These are phyloP conservation scores for Scomber scombrus DNA, from an alignment of 2,113 vertebrate genomes.

Conservation along the genomic window DNA sequence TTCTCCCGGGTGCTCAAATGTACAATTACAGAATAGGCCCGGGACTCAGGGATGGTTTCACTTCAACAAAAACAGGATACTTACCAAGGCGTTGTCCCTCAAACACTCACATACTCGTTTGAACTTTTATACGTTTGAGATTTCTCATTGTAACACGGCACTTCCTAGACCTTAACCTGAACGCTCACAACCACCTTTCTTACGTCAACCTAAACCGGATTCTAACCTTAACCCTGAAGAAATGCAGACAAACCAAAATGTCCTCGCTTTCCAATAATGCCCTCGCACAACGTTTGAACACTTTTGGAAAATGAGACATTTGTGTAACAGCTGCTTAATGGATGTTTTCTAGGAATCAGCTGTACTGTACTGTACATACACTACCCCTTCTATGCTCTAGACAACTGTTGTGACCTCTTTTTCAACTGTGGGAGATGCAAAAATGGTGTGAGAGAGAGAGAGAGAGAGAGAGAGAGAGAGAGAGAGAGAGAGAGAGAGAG, in stretches of 20 bases:
- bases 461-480: no score
- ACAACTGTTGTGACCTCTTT: no score
- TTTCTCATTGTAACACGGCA: no score
- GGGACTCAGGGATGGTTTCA: slow-evolving; percentile 23
- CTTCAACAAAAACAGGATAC: slow-evolving; percentile 68
- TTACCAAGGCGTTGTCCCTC: slow-evolving; percentile 38
- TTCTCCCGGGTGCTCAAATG: slow-evolving; percentile 23
- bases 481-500: no score
- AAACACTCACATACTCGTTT: slow-evolving; percentile 9
- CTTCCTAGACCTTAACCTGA: background rate
- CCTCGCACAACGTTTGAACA: no score
- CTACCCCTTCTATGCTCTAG: no score
- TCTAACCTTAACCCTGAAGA: background rate
- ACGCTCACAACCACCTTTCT: background rate
- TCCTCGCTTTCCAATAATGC: background rate
- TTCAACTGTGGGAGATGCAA: no score
- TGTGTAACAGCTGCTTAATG: no score
- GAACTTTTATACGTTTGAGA: background rate
- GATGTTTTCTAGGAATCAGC: slow-evolving; percentile 1
- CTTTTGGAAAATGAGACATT: no score
- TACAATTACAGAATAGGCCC: slow-evolving; percentile 31
- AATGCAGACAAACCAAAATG: background rate
- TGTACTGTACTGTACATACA: background rate
- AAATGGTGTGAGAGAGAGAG: no score
- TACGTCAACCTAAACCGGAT: background rate